Percentiles rank a stretch among this genome's conserved stretches.
Evolutionary conservation across 2,888 invertebrate genomes (phyloP).

Genomic region (Lithophane leautieri): DNA sequence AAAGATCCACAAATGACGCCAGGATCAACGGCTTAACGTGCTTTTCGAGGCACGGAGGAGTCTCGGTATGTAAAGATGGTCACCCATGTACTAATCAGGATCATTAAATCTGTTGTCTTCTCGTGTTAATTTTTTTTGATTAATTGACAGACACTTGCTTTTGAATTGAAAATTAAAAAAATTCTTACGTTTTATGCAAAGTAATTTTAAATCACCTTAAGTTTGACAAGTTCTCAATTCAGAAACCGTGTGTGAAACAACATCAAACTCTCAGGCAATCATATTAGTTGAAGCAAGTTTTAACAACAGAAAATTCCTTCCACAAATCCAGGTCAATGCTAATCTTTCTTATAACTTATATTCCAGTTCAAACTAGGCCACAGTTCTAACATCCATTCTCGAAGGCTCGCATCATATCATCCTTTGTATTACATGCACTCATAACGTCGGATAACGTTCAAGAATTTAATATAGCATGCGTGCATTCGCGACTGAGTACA

Average conservation of each 20-base stretch:
- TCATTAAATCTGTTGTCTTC: neutral
- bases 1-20: too few relatives aligned
- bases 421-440: constrained; percentile 48
- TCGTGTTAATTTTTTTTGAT: neutral
- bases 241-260: too few relatives aligned
- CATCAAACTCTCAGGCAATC: neutral
- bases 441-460: constrained; percentile 61
- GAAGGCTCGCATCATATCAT: constrained; percentile 18
- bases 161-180: neutral
- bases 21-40: too few relatives aligned
- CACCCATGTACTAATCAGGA: too few relatives aligned
- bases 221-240: neutral
- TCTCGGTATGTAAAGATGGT: too few relatives aligned
- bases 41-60: too few relatives aligned
- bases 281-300: neutral
- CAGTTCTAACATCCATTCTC: constrained; percentile 26
- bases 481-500: constrained; percentile 32
- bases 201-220: too few relatives aligned
- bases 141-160: neutral
- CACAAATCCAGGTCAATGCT: constrained; percentile 34
- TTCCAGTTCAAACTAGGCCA: constrained; percentile 36
- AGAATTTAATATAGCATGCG: constrained; percentile 65
- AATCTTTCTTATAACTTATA: neutral
- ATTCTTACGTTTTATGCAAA: too few relatives aligned
- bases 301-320: neutral